phyloP scores from a whole-genome alignment of 1,140 invertebrate species.

The Pomacea maculata region DNA sequence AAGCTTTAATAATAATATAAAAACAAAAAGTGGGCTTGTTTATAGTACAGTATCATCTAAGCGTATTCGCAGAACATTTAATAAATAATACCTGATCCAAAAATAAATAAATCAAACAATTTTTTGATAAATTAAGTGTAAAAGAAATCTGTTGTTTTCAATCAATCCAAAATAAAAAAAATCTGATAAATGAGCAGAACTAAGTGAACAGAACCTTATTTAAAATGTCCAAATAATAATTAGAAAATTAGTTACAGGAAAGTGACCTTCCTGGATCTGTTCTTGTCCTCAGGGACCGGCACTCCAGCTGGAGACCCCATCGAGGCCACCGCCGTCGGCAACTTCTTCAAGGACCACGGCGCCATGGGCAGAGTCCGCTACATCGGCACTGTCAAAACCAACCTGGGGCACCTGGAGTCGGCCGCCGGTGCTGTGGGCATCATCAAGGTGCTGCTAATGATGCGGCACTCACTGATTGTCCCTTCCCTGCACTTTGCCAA shows the following conservation, averaged over 20 bases:
- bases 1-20: too few species aligned
- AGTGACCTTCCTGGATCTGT: conserved; percentile 20
- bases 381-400: conserved; percentile 56
- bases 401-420: conserved; percentile 49
- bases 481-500: conserved; percentile 36
- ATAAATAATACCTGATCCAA: too few species aligned
- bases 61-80: too few species aligned
- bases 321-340: conserved; percentile 36
- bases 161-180: too few species aligned
- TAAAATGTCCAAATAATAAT: too few species aligned
- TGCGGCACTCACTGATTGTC: conserved; percentile 46
- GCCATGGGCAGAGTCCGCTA: conserved; percentile 28
- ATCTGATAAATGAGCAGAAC: too few species aligned
- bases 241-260: conserved; percentile 22
- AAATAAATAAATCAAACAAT: too few species aligned
- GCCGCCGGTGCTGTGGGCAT: conserved; percentile 24
- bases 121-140: too few species aligned
- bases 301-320: conserved; percentile 45
- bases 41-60: too few species aligned
- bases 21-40: too few species aligned
- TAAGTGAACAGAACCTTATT: too few species aligned
- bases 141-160: too few species aligned
- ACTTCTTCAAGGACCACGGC: conserved; percentile 23
- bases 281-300: conserved; percentile 43
- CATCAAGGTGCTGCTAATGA: conserved; percentile 52